A percentile compares a stretch with the other conserved stretches of the same genome.
These are phyloP conservation scores for Troilus luridus DNA, from an alignment of 2,888 invertebrate species.

Conservation along the genomic window DNA sequence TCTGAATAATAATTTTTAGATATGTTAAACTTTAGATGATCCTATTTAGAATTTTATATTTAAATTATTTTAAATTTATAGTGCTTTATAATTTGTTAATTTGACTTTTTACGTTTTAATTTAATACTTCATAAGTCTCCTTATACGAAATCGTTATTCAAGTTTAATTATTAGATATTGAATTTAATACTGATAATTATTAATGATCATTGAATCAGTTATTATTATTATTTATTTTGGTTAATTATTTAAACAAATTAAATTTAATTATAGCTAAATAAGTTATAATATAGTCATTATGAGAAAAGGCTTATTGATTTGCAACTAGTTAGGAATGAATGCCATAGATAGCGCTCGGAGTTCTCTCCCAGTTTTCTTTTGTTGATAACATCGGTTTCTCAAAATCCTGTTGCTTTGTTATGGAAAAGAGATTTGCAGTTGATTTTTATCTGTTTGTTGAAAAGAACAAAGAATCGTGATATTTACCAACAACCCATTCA, in stretches of 20 bases:
- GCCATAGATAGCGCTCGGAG: background rate
- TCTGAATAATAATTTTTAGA: too few species aligned
- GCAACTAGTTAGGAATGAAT: background rate
- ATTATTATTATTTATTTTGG: background rate
- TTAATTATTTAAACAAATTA: background rate
- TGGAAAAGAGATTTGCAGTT: background rate
- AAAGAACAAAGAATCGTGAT: background rate
- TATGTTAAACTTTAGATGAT: too few species aligned
- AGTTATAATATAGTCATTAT: background rate
- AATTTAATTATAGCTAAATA: background rate
- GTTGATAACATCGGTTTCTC: background rate
- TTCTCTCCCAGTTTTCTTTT: background rate
- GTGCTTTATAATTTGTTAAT: too few species aligned
- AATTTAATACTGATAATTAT: background rate
- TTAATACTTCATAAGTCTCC: too few species aligned
- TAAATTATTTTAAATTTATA: too few species aligned
- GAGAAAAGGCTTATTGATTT: background rate
- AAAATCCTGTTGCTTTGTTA: background rate
- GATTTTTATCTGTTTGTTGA: constrained; percentile 1
- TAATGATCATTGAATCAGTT: background rate
- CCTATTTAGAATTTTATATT: too few species aligned
- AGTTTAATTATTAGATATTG: background rate
- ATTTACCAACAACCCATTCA: background rate
- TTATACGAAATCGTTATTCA: background rate
- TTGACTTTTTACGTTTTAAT: too few species aligned